Percentiles rank a stretch among this genome's conserved stretches.
These are phyloP conservation scores for Cervus canadensis DNA, from an alignment of 2,113 vertebrate genomes.

Conservation along the genomic window DNA sequence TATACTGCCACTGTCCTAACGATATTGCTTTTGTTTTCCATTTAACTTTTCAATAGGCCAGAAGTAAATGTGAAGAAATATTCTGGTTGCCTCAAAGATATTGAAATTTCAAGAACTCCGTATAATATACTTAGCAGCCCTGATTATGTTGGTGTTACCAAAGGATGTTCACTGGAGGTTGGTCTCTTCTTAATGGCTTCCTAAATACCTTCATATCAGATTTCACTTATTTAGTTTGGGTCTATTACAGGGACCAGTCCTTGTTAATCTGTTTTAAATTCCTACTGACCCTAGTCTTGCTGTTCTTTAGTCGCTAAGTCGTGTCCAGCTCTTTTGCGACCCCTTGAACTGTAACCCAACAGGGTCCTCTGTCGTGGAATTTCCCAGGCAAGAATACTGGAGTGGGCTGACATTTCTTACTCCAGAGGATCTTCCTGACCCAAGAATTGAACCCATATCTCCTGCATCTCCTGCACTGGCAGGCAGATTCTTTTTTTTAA, in stretches of 20 bases:
- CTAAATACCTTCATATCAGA: not conserved
- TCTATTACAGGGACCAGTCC: not conserved
- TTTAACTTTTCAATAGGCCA: constrained; percentile 81
- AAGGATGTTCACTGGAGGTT: constrained; percentile 95
- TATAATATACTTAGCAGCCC: constrained; percentile 95
- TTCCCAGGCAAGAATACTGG: not conserved
- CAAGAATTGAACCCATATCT: not conserved
- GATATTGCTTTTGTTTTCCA: constrained; percentile 16
- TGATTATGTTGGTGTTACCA: constrained; percentile 94
- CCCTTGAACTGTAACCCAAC: not conserved
- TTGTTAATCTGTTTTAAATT: not conserved
- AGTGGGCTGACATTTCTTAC: not conserved
- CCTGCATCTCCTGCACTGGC: not conserved
- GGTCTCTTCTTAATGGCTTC: constrained; percentile 47
- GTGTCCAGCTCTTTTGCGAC: not conserved
- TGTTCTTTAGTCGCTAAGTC: not conserved
- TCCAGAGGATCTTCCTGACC: not conserved
- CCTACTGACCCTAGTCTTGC: not conserved
- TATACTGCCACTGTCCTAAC: not conserved
- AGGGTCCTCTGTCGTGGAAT: not conserved
- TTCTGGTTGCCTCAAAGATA: constrained; percentile 94
- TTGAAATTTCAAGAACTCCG: constrained; percentile 95
- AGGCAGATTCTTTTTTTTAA: not conserved
- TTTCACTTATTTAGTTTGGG: not conserved
- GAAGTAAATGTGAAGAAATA: constrained; percentile 93